Conservation (phyloP, 2,797 vertebrate genomes). For the Diglossa cyanea region DNA sequence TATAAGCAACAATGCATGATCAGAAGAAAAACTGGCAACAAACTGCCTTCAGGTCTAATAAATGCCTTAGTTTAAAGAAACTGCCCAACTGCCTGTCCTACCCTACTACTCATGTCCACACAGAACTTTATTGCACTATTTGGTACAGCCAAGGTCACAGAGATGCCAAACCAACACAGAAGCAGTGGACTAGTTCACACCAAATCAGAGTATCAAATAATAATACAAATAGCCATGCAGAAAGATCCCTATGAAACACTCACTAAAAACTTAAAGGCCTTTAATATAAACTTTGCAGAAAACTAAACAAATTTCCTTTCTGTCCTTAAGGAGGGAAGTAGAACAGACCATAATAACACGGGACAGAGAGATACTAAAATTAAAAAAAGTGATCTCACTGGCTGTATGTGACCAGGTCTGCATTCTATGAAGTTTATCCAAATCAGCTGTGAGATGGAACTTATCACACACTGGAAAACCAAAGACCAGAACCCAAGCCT, state of each 20-base stretch:
- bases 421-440: background rate
- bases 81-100: background rate
- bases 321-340: background rate
- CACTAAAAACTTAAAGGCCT: background rate
- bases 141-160: background rate
- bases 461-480: background rate
- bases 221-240: background rate
- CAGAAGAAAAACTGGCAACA: background rate
- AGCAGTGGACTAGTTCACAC: background rate
- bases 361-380: background rate
- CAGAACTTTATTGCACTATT: background rate
- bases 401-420: background rate
- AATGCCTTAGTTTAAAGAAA: background rate
- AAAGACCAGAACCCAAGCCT: background rate
- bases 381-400: background rate
- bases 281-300: background rate
- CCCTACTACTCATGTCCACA: background rate
- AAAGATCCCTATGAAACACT: background rate
- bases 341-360: background rate
- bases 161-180: background rate
- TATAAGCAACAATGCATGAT: background rate
- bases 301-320: background rate
- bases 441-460: background rate
- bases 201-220: background rate
- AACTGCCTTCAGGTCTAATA: background rate